Evolutionary conservation across 2,888 invertebrate genomes (phyloP).

Genomic region (Frankliniella fusca): DNA sequence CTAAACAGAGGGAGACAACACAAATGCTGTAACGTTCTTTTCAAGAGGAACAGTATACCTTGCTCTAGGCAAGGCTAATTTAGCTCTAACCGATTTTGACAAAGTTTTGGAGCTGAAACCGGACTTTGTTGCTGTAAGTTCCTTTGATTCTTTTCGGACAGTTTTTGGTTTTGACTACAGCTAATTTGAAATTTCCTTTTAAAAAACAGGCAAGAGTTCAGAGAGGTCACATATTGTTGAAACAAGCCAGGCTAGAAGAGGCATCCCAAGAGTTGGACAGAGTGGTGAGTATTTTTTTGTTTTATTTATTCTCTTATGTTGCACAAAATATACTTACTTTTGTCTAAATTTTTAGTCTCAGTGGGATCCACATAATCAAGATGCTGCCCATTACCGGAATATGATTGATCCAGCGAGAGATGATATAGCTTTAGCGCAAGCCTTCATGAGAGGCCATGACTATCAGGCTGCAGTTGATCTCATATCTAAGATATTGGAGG

Average conservation of each 20-base stretch:
- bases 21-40: constrained; percentile 93
- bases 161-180: not conserved
- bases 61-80: constrained; percentile 91
- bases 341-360: constrained; percentile 51
- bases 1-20: constrained; percentile 84
- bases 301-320: constrained; percentile 26
- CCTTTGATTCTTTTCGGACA: constrained; percentile 36
- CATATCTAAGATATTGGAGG: constrained; percentile 66
- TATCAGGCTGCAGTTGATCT: constrained; percentile 58
- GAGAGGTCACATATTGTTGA: constrained; percentile 82
- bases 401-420: constrained; percentile 55
- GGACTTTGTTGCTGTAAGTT: constrained; percentile 84
- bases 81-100: constrained; percentile 90
- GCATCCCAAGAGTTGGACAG: constrained; percentile 77
- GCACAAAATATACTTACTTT: constrained; percentile 28
- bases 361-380: constrained; percentile 75
- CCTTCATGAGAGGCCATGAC: constrained; percentile 56
- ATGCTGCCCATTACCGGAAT: constrained; percentile 57
- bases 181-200: constrained; percentile 23
- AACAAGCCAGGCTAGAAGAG: constrained; percentile 76
- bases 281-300: constrained; percentile 64
- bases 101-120: constrained; percentile 89
- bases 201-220: constrained; percentile 61
- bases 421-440: constrained; percentile 61
- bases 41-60: constrained; percentile 94